Percentiles rank a stretch among this genome's conserved stretches.
Evolutionary conservation across 2,888 invertebrate species (phyloP).

Genomic region (Drosophila differens): DNA sequence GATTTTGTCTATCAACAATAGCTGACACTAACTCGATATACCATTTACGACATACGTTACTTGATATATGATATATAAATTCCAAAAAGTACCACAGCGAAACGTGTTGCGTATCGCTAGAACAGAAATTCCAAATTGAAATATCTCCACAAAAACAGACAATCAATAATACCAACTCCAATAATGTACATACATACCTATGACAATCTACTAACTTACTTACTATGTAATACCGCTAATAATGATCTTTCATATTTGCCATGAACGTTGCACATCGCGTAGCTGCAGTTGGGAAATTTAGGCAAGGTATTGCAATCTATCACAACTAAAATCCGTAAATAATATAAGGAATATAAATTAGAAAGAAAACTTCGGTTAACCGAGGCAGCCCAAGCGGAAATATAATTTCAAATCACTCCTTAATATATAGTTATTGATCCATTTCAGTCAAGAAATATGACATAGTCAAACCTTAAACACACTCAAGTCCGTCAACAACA

Average conservation of each 20-base stretch:
- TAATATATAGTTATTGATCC: not conserved
- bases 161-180: constrained; percentile 7
- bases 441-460: not conserved
- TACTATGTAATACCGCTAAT: constrained; percentile 37
- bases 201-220: constrained; percentile 20
- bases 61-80: not conserved
- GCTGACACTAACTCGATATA: not conserved
- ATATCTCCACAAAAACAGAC: constrained; percentile 38
- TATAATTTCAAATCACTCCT: not conserved
- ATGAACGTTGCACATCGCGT: constrained; percentile 54
- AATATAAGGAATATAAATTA: constrained; percentile 1
- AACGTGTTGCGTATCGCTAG: not conserved
- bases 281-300: constrained; percentile 85
- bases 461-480: not conserved
- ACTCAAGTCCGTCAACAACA: too few species aligned
- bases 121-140: constrained; percentile 9
- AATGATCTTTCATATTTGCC: constrained; percentile 64
- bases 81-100: not conserved
- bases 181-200: constrained; percentile 8
- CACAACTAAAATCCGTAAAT: constrained; percentile 22
- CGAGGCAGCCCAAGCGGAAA: constrained; percentile 42
- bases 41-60: constrained; percentile 6
- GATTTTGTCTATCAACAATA: not conserved
- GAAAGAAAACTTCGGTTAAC: constrained; percentile 24
- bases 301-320: constrained; percentile 79